phyloP scores from a whole-genome alignment of 2,113 vertebrate species.

The Sprattus sprattus region DNA sequence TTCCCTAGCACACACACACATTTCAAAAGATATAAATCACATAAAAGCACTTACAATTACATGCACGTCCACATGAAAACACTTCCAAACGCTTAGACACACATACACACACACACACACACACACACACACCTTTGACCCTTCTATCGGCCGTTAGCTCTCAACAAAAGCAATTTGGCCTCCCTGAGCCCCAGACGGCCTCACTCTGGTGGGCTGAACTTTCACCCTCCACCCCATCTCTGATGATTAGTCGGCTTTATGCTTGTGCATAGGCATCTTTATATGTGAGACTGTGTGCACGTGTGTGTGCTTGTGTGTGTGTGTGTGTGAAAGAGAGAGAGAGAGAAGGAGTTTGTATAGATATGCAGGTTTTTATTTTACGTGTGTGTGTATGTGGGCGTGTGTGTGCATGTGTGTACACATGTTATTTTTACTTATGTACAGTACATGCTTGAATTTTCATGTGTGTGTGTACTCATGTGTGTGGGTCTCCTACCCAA shows the following conservation, averaged over 20 bases:
- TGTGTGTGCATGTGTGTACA: background rate
- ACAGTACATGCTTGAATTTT: background rate
- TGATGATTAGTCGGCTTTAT: background rate
- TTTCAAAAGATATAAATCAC: background rate
- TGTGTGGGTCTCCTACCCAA: background rate
- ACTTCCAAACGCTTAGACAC: background rate
- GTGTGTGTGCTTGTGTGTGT: background rate
- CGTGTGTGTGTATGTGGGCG: background rate
- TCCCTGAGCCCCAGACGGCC: background rate
- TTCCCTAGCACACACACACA: background rate
- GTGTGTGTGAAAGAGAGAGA: background rate
- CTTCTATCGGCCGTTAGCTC: background rate
- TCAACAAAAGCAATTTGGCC: background rate
- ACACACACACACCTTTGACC: background rate
- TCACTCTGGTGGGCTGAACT: background rate
- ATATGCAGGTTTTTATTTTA: background rate
- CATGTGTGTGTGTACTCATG: background rate
- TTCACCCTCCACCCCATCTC: background rate
- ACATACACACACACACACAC: background rate
- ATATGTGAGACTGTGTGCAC: background rate
- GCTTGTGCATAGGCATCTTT: background rate
- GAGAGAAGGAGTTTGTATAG: background rate
- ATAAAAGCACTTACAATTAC: background rate
- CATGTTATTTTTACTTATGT: background rate
- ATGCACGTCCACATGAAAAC: background rate